Percentiles rank a stretch among this genome's conserved stretches.
These are phyloP conservation scores for Balaeniceps rex DNA, from an alignment of 2,113 vertebrate genomes.

Conservation along the genomic window DNA sequence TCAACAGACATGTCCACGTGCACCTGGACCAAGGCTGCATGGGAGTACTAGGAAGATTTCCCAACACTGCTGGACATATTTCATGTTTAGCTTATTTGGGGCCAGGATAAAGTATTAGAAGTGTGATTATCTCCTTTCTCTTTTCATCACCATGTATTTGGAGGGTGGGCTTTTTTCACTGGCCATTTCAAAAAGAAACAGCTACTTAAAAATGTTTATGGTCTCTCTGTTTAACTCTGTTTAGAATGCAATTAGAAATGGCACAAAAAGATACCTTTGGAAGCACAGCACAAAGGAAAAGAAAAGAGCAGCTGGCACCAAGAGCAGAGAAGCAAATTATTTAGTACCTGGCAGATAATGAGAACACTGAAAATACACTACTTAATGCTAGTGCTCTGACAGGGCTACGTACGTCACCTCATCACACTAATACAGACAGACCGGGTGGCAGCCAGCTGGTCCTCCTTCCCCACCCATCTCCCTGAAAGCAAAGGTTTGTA, in stretches of 20 bases:
- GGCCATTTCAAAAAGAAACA: background rate
- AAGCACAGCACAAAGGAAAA: slow-evolving; percentile 20
- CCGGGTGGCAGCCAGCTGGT: slow-evolving; percentile 49
- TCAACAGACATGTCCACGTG: background rate
- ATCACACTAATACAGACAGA: slow-evolving; percentile 25
- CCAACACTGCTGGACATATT: background rate
- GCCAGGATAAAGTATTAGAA: background rate
- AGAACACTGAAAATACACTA: slow-evolving; percentile 16
- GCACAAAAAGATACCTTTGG: background rate
- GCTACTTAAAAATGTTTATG: background rate
- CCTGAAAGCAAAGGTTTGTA: slow-evolving; percentile 45
- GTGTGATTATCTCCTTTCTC: background rate
- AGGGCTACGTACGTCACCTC: background rate
- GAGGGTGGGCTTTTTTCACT: background rate
- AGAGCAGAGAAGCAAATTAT: slow-evolving; percentile 39
- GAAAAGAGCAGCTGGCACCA: slow-evolving; percentile 46
- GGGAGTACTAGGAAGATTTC: background rate
- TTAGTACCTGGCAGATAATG: slow-evolving; percentile 52
- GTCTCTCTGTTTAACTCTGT: background rate
- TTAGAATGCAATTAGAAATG: background rate
- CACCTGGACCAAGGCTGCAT: background rate
- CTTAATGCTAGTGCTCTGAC: background rate
- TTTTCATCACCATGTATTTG: background rate
- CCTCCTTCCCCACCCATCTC: slow-evolving; percentile 21
- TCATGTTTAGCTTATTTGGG: background rate